phyloP scores from a whole-genome alignment of 2,113 vertebrate genomes.

The Mionectes macconnelli region DNA sequence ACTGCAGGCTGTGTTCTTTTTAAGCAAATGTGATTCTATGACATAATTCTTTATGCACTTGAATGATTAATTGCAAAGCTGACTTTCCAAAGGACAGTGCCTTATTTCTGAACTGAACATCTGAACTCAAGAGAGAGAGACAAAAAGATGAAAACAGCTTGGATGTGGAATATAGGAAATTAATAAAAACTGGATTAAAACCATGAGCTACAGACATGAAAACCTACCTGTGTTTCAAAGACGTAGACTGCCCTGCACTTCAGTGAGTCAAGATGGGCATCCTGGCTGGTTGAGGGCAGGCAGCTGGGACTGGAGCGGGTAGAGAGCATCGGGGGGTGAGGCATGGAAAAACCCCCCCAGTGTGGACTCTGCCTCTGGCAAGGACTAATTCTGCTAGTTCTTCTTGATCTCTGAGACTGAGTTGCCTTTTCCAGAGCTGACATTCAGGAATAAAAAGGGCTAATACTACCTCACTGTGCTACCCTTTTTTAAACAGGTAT shows the following conservation, averaged over 20 bases:
- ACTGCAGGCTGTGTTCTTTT: background rate
- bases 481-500: background rate
- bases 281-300: background rate
- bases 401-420: background rate
- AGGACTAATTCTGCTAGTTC: background rate
- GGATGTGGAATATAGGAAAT: background rate
- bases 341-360: background rate
- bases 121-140: background rate
- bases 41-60: background rate
- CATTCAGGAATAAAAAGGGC: background rate
- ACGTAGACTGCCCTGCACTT: background rate
- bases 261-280: accelerated
- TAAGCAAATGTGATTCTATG: background rate
- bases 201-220: background rate
- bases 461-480: background rate
- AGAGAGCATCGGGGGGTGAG: too few species aligned
- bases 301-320: too few species aligned
- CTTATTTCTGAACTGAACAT: background rate
- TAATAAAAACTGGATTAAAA: background rate
- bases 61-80: background rate
- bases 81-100: background rate
- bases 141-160: background rate
- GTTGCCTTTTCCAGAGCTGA: background rate
- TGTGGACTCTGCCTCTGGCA: background rate
- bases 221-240: background rate